Base-by-base conservation (phyloP, 2,888 invertebrate genomes). In the Leptopilina syphax region DNA sequence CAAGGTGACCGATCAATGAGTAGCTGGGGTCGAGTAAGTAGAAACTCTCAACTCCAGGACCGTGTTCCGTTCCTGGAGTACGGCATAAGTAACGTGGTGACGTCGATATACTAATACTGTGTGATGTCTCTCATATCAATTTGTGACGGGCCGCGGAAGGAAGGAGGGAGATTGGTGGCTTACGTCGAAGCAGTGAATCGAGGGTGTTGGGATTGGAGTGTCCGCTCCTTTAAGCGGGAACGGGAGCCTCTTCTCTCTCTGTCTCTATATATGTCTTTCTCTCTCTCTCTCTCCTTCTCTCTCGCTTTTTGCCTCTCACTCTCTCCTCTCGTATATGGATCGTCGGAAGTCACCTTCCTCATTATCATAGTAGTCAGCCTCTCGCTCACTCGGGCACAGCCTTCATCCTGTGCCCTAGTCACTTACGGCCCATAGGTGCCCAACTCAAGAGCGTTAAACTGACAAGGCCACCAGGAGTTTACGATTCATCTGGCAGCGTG, bases 341-440 rank as follows among this genome's bases (percentile, higher is more conserved):
- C 91, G 90, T 92, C 92, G 92, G 92, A 92, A 91, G 92, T 92
- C 91, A 92, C 91, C 92, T 92, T 92, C 92, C 92, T 92, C 92
- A 92, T 92, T 92, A 92, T 91, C 91, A 91, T 91, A 90, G 89
- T 90, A 89, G 88, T 87, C 88, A 84, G 85, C 87, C 86, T 84
- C 89, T 89, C 89, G 88, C 86, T 88, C 87, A 88, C 89, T 90
- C 89, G 89, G 87, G 86, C 90, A 86, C 90, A 91, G 90, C 91
- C 90, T 91, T 91, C 91, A 91, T 91, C 91, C 91, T 91, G 90
- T 91, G 89, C 88, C 90, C 90, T 89, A 90, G 89, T 90, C 90
- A 90, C 90, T 91, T 90, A 89, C 87, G 86, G 86, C 82, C 2
- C 79, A 82, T 85, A 83, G 90, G 90, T 90, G 87, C 86, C 88